Percentiles rank a stretch among this genome's conserved stretches.
Conservation (phyloP, 2,888 invertebrate genomes). For the Labia minor region DNA sequence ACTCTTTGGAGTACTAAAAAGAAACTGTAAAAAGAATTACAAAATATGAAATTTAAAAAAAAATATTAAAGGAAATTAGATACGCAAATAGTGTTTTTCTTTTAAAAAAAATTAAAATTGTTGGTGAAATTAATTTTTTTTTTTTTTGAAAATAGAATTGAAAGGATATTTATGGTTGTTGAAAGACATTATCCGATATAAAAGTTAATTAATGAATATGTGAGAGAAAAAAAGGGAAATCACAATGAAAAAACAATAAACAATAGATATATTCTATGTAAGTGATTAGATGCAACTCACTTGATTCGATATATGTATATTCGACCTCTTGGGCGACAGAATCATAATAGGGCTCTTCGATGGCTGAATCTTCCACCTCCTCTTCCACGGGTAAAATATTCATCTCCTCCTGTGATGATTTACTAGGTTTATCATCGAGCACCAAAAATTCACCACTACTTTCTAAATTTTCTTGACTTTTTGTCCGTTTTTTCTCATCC, state of each 20-base stretch:
- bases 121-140: too few relatives aligned
- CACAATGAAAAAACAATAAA: neutral
- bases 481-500: conserved; percentile 29
- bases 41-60: too few relatives aligned
- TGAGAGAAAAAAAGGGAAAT: neutral
- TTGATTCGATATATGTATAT: conserved; percentile 64
- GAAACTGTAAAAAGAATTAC: too few relatives aligned
- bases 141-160: too few relatives aligned
- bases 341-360: conserved; percentile 44
- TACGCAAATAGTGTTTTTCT: too few relatives aligned
- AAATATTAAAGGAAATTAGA: too few relatives aligned
- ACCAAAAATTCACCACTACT: neutral
- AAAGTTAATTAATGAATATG: too few relatives aligned
- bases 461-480: neutral
- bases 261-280: neutral
- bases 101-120: too few relatives aligned
- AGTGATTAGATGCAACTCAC: conserved; percentile 34
- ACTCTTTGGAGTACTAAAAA: too few relatives aligned
- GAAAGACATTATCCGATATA: too few relatives aligned
- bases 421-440: neutral
- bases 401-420: neutral
- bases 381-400: conserved; percentile 32
- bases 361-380: conserved; percentile 35
- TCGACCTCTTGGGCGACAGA: conserved; percentile 50
- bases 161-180: too few relatives aligned